These are phyloP conservation scores for Sebastes schlegelii DNA, from an alignment of 2,113 vertebrate genomes.

Conservation along the genomic window DNA sequence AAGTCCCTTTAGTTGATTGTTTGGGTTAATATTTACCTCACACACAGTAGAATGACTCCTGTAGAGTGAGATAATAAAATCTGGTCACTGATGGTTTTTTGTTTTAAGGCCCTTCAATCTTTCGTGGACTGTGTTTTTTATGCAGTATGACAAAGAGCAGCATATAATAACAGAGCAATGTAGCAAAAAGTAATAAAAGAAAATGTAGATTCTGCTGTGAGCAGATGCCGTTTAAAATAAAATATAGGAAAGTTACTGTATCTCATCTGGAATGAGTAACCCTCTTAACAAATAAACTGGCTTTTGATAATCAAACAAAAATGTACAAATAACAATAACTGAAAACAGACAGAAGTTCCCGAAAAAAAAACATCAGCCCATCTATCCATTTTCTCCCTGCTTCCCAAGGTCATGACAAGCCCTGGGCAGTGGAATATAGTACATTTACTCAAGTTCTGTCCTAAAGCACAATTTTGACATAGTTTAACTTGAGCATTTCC, in stretches of 20 bases:
- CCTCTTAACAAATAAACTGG: too few species aligned
- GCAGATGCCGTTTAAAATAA: too few species aligned
- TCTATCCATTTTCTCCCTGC: too few species aligned
- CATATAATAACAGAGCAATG: neutral
- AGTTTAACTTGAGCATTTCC: neutral
- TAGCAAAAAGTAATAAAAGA: neutral
- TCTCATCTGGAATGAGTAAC: too few species aligned
- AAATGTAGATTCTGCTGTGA: too few species aligned
- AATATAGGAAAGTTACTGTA: too few species aligned
- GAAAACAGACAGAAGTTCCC: too few species aligned
- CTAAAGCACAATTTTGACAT: neutral
- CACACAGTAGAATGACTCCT: too few species aligned
- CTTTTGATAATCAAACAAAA: too few species aligned
- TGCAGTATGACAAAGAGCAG: too few species aligned
- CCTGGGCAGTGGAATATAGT: neutral
- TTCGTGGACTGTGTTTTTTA: neutral
- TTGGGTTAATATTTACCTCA: constrained; percentile 9
- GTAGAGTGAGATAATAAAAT: neutral
- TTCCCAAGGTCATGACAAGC: neutral
- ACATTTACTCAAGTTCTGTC: neutral
- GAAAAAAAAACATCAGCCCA: too few species aligned
- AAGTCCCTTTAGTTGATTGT: constrained; percentile 20
- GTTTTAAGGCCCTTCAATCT: neutral
- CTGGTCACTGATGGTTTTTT: neutral
- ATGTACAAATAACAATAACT: too few species aligned